Evolutionary conservation across 2,797 vertebrate genomes (phyloP).

Genomic region (Zenarchopterus dispar): DNA sequence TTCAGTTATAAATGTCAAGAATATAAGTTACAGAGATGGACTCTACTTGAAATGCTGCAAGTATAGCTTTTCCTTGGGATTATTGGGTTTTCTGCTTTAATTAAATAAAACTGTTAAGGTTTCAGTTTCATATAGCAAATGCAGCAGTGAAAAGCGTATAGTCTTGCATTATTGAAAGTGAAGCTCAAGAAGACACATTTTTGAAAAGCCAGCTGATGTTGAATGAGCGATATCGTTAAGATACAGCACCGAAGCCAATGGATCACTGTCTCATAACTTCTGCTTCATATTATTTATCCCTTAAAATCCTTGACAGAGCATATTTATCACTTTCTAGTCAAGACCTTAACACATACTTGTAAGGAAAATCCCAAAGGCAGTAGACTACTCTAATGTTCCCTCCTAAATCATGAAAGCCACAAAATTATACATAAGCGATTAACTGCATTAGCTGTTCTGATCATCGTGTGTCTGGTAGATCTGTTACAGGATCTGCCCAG

Average conservation of each 20-base stretch:
- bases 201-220: slow-evolving; percentile 2
- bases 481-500: slow-evolving; percentile 27
- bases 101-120: not conserved
- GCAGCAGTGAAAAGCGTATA: slow-evolving; percentile 1
- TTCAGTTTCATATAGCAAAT: not conserved
- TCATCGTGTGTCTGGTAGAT: slow-evolving; percentile 5
- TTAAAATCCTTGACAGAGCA: not conserved
- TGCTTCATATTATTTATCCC: not conserved
- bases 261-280: slow-evolving; percentile 3
- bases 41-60: not conserved
- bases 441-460: slow-evolving; percentile 27
- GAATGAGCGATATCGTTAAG: not conserved
- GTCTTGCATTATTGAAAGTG: slow-evolving; percentile 1
- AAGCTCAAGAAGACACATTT: not conserved
- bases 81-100: not conserved
- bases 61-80: not conserved
- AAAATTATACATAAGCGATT: slow-evolving; percentile 34
- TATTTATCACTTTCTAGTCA: not conserved
- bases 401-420: not conserved
- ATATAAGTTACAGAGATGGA: not conserved
- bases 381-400: slow-evolving; percentile 22
- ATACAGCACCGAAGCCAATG: not conserved
- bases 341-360: slow-evolving; percentile 3
- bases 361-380: not conserved
- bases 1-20: not conserved